Base-by-base conservation (phyloP, 2,797 vertebrate genomes). In the Darevskia mixta region DNA sequence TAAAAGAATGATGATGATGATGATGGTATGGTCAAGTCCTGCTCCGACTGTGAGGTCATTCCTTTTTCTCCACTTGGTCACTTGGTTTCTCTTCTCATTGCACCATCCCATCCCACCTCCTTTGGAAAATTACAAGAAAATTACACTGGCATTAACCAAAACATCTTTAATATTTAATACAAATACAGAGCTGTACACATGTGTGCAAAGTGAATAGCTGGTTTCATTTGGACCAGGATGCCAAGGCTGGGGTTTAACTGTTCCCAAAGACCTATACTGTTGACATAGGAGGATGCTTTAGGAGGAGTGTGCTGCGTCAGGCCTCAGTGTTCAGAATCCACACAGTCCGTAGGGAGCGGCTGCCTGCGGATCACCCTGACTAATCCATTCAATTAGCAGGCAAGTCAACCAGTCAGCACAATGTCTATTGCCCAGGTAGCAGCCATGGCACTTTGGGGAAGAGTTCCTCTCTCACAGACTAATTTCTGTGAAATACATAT, bases 91-190 rank as follows among this genome's bases (percentile, higher is more conserved):
- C 20, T 92, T 91, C 69, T 58, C 69, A 2, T 87, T 4, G 1
- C 87, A 90, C 73, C 5, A 38, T 43, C 18, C 43, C 23, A 2
- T 90, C 79, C 61, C 77, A 25, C 88, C 82, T 86, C 78, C 88
- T 85, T 84, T 85, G 76, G 32, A 88, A 94, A 92, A 91, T 32
- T 92, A 87, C 2, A 1, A 55, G 0, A 82, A 90, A 92, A 90
- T 82, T 73, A 83, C 78, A 66, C 83, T 87, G 77, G 77, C 81
- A 1, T 86, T 1, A 29, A 80, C 94, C 91, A 84, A 92, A 73
- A 90, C 79, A 76, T 87, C 82, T 95, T 96, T 94, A 88, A 73
- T 88, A 92, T 93, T 94, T 79, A 88, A 90, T 93, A 93, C 91
- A 75, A 64, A 89, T 94, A 91, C 89, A 89, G 88, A 93, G 55